Evolutionary conservation across 2,888 invertebrate species (phyloP).

Genomic region (Caenorhabditis sinica): DNA sequence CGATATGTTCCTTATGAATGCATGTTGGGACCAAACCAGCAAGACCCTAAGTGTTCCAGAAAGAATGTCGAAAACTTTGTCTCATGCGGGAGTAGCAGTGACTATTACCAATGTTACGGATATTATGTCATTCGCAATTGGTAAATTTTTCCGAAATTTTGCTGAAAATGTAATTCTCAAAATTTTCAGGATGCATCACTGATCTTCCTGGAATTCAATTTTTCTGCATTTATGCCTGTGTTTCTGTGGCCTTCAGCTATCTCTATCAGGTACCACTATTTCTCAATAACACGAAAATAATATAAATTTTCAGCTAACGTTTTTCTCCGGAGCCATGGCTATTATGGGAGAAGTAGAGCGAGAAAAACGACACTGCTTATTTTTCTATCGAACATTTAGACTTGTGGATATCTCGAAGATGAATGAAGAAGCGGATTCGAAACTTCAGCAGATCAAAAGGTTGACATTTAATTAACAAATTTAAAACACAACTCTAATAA

Average conservation of each 20-base stretch:
- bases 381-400: slow-evolving; percentile 72
- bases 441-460: slow-evolving; percentile 62
- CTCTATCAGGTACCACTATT: slow-evolving; percentile 86
- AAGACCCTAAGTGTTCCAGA: slow-evolving; percentile 69
- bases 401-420: slow-evolving; percentile 63
- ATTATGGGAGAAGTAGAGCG: slow-evolving; percentile 93
- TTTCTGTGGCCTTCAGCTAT: slow-evolving; percentile 93
- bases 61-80: slow-evolving; percentile 77
- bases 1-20: slow-evolving; percentile 96
- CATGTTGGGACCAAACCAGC: slow-evolving; percentile 90
- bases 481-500: background rate
- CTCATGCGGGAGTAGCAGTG: slow-evolving; percentile 88
- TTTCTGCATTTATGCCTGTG: slow-evolving; percentile 95
- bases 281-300: background rate
- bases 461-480: background rate
- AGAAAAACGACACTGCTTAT: slow-evolving; percentile 90
- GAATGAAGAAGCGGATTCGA: slow-evolving; percentile 48
- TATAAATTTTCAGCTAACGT: slow-evolving; percentile 90
- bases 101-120: slow-evolving; percentile 95
- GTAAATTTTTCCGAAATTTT: slow-evolving; percentile 84
- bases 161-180: background rate
- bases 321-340: slow-evolving; percentile 94
- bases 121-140: slow-evolving; percentile 94
- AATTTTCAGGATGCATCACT: slow-evolving; percentile 87
- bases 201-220: slow-evolving; percentile 95